Base-by-base conservation (phyloP, 2,888 invertebrate species). In the Rhagonycha lutea region DNA sequence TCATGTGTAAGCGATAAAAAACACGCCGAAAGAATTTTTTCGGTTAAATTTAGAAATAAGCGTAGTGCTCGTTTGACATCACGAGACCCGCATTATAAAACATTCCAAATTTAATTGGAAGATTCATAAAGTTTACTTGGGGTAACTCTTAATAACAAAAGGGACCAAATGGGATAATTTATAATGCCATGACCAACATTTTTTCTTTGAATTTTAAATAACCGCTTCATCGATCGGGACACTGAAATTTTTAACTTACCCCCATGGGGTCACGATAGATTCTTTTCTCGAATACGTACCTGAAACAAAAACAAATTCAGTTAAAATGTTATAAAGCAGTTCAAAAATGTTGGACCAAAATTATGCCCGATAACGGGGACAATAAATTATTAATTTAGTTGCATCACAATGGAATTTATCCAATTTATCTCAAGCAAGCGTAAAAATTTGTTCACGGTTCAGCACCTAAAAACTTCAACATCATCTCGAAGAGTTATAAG, bases 241-340 rank as follows among this genome's bases (percentile, higher is more conserved):
- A 62, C 62, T 32, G 5, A 12, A 24, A 5, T 63, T 23, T 63
- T 23, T 23, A 63, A 63, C 63, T 63, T 63, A 63, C 63, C 63
- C 63, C 63, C 24, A 63, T 23, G 32, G 32, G 32, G 32, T 32
- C 32, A n/a, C 5, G 32, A 63, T 24, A 12, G 63, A 63, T 24
- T 63, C 23, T 11, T 24, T 10, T 63, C 10, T 63, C 47, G 14
- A 29, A 18, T 14, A 69, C 70, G 32, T 71, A 71, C 70, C 70
- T 71, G 70, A 62, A 71, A 71, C 70, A 71, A 71, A 71, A 32
- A 32, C 32, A 71, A 68, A 23, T 14, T 14, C 14, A 5, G 29
- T 26, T 68, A 28, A 68, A 14, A 62, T 14, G 18, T 18, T 18
- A 18, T 63, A 24, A 8, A 63, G n/a, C n/a, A n/a, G n/a, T n/a